These are phyloP conservation scores for Lordiphosa clarofinis DNA, from an alignment of 1,140 invertebrate species.

Conservation along the genomic window DNA sequence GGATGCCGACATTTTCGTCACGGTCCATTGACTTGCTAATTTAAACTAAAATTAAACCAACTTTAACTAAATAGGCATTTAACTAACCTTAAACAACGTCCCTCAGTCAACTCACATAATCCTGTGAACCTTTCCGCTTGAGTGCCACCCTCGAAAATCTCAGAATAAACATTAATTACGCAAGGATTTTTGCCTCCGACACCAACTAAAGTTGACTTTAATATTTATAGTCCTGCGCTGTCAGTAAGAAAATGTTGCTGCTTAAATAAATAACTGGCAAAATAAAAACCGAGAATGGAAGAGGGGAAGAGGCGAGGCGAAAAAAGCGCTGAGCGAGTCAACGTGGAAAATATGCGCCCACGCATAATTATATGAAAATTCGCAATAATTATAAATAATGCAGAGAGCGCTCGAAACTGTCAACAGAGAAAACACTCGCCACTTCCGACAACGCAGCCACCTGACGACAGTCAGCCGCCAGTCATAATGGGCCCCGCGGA, in stretches of 20 bases:
- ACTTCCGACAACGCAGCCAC: constrained; percentile 61
- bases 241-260: constrained; percentile 43
- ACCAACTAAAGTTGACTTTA: constrained; percentile 61
- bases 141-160: constrained; percentile 35
- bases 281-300: not conserved
- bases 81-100: no score
- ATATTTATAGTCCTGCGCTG: constrained; percentile 59
- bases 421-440: constrained; percentile 49
- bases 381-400: constrained; percentile 77
- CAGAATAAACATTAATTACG: constrained; percentile 66
- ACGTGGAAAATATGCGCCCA: constrained; percentile 49
- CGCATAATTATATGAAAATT: constrained; percentile 77
- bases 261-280: constrained; percentile 65
- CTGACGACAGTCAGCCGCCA: constrained; percentile 33
- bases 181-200: constrained; percentile 54
- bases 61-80: no score
- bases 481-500: constrained; percentile 16
- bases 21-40: no score
- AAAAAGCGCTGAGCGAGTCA: not conserved
- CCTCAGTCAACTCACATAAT: no score
- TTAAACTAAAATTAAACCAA: no score
- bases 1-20: no score
- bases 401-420: constrained; percentile 45
- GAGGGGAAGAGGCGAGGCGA: not conserved
- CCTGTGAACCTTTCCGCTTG: no score